phyloP scores from a whole-genome alignment of 2,888 invertebrate species.

The Linnaemya vulpina region DNA sequence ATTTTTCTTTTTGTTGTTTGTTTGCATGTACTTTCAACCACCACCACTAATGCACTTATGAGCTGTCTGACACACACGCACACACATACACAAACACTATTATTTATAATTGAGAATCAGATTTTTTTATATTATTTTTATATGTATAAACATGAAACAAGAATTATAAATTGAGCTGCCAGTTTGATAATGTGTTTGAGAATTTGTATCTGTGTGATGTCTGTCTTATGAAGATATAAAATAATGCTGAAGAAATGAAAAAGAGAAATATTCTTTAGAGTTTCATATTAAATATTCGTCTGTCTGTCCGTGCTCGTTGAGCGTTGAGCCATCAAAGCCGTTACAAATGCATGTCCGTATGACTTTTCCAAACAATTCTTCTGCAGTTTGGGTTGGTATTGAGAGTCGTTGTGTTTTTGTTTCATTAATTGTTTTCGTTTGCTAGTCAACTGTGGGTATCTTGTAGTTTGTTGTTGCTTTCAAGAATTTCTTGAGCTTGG shows the following conservation, averaged over 20 bases:
- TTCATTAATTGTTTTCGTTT: constrained; percentile 25
- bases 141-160: constrained; percentile 28
- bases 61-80: constrained; percentile 44
- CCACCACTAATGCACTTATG: constrained; percentile 68
- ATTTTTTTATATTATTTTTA: constrained; percentile 49
- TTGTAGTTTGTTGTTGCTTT: background rate
- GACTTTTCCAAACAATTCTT: constrained; percentile 40
- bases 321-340: constrained; percentile 61
- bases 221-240: constrained; percentile 37
- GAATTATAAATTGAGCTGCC: constrained; percentile 54
- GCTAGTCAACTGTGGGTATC: constrained; percentile 40
- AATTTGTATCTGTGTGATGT: constrained; percentile 48
- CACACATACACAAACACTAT: background rate
- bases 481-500: constrained; percentile 51
- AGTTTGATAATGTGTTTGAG: constrained; percentile 22
- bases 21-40: constrained; percentile 60
- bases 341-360: constrained; percentile 57
- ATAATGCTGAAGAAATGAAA: constrained; percentile 24
- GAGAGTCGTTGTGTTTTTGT: constrained; percentile 48
- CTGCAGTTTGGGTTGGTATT: constrained; percentile 23
- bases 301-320: constrained; percentile 52
- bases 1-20: constrained; percentile 45
- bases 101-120: constrained; percentile 55
- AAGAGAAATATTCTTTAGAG: constrained; percentile 47
- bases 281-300: constrained; percentile 29